Evolutionary conservation across 2,888 invertebrate genomes (phyloP), one percentile per base, ranked within the genome.

Genomic region (Geophilus truncorum): DNA sequence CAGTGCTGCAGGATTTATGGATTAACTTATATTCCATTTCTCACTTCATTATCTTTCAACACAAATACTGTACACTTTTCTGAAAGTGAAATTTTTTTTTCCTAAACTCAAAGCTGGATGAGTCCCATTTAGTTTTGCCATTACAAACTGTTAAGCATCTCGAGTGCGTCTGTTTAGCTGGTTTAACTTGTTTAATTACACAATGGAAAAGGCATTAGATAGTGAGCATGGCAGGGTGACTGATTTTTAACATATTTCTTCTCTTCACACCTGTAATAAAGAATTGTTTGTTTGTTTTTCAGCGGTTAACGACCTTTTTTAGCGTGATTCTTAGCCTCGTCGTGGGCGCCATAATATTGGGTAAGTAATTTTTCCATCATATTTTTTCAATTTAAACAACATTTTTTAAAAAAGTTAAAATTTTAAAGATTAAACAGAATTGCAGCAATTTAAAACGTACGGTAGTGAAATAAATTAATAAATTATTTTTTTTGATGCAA

Each of bases 231-330:
- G 28, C 15, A 70, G 12, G n/a, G 28, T 28, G 28, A 70, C 70
- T 70, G 28, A 28, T 70, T 70, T 70, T 6, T 25, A 70, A 70
- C 25, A 70, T 70, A 15, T 70, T 70, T 70, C 70, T 70, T 15
- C 70, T 15, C 25, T 70, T 70, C 70, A 70, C 70, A 28, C 70
- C 70, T 70, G 70, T n/a, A 70, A 70, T 70, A 70, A 70, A 70
- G 70, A 70, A 70, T 28, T 77, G 34, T 78, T 82, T 82, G 81
- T 83, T 86, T 85, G 84, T 85, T 85, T 90, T 92, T 84, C 92
- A 96, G 96, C 93, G 92, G 89, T 93, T 95, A 88, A 93, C 95
- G 85, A 96, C 96, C 84, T 96, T 96, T 89, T 92, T 93, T 84
- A 94, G 94, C 85, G 95, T 96, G 86, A 94, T 95, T 84, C 90